Percentiles rank a stretch among this genome's conserved stretches.
phyloP scores from a whole-genome alignment of 2,888 invertebrate species.

The Cyclophora albipunctata region DNA sequence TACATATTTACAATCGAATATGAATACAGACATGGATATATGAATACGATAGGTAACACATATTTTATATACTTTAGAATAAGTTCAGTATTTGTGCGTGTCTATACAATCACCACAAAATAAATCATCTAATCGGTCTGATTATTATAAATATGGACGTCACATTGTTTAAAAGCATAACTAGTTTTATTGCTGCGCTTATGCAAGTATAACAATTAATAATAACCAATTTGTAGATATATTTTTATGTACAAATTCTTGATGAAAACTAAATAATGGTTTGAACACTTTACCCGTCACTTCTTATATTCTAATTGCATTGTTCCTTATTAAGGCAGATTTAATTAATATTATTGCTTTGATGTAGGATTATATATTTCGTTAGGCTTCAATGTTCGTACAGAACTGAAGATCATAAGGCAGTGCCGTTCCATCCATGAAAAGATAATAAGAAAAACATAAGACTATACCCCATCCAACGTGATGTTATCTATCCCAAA shows the following conservation, averaged over 20 bases:
- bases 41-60: conserved; percentile 10
- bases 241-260: background rate
- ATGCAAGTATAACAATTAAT: background rate
- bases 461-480: too few relatives aligned
- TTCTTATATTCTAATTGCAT: conserved; percentile 9
- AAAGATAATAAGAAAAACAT: too few relatives aligned
- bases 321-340: conserved; percentile 6
- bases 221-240: background rate
- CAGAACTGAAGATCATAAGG: too few relatives aligned
- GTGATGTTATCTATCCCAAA: too few relatives aligned
- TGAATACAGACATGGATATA: conserved; percentile 6
- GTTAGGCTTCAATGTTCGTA: too few relatives aligned
- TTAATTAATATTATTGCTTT: conserved; percentile 6
- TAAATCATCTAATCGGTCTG: background rate
- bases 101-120: conserved; percentile 2
- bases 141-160: conserved; percentile 5
- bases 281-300: conserved; percentile 11
- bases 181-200: background rate
- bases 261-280: background rate
- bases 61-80: background rate
- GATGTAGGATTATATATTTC: background rate
- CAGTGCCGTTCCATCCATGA: too few relatives aligned
- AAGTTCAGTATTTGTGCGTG: conserved; percentile 6
- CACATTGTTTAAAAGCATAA: background rate
- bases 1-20: conserved; percentile 7